Evolutionary conservation across 2,888 invertebrate species (phyloP), one percentile per base, ranked within the genome.

Genomic region (Aphidoletes aphidimyza): DNA sequence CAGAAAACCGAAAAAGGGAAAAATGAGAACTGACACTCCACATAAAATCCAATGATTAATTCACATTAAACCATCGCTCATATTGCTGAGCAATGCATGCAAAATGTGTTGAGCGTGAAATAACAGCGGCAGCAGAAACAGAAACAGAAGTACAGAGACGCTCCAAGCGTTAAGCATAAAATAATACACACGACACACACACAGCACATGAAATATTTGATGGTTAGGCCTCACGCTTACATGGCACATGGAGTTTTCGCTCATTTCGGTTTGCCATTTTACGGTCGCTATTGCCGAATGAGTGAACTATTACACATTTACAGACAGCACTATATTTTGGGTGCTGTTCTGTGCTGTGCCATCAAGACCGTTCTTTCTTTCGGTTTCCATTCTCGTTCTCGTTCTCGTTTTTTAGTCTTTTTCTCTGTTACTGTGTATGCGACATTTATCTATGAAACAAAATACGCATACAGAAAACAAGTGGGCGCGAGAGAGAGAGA

Each of bases 1-100:
- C 8, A 19, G 81, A 81, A 17, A 78, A 34, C 8, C 6, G 26
- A 59, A 59, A 26, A 34, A 69, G 34, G 14, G 37, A n/a, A 37
- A 37, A 81, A 81, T 37, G 37, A 81, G 37, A 37, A 22, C n/a
- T 22, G 81, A 81, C 8, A 81, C 37, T 37, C n/a, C 36, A 81
- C 37, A 81, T 81, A 37, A 36, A 81, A 81, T 81, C 36, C 81
- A 81, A 37, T 81, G 81, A 81, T 81, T 69, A 69, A 69, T 69
- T 69, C 69, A 69, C 69, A 69, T 69, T 34, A 69, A 69, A 69
- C 69, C 30, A 69, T 69, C 69, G 30, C 69, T 69, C 69, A 69
- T 69, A 69, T 69, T 30, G 14, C n/a, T n/a, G n/a, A 30, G 34
- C 34, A 2, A 54, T 54, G 47, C 22, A 69, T 69, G 69, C 30